These are phyloP conservation scores for Drosophila siamana DNA, from an alignment of 2,888 invertebrate species.

Conservation along the genomic window DNA sequence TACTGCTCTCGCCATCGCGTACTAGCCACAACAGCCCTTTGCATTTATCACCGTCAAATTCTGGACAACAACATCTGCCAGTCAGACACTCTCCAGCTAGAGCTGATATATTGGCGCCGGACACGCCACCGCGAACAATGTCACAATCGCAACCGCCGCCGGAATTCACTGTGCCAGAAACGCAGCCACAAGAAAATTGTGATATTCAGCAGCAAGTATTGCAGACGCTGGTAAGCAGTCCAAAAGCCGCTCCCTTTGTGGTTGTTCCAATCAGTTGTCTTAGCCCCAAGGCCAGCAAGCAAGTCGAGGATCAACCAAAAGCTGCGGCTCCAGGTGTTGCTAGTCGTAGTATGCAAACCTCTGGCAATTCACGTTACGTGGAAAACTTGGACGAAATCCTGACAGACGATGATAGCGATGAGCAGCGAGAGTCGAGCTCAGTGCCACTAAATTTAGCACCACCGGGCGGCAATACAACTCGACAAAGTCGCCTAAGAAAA, in stretches of 20 bases:
- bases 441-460: conserved; percentile 59
- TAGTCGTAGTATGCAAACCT: conserved; percentile 52
- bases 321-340: neutral
- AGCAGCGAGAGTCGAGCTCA: conserved; percentile 30
- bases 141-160: conserved; percentile 11
- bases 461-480: conserved; percentile 21
- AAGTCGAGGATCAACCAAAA: neutral
- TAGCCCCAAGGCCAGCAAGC: conserved; percentile 1
- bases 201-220: conserved; percentile 25
- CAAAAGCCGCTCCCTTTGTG: conserved; percentile 20
- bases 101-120: conserved; percentile 26
- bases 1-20: conserved; percentile 52
- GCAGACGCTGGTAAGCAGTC: conserved; percentile 34
- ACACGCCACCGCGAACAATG: conserved; percentile 47
- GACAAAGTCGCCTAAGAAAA: conserved; percentile 20
- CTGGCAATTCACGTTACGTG: neutral
- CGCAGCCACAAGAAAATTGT: conserved; percentile 51
- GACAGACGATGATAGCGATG: conserved; percentile 69
- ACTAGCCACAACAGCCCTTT: neutral
- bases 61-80: neutral
- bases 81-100: neutral
- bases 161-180: conserved; percentile 60
- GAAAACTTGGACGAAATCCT: conserved; percentile 39
- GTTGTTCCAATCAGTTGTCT: conserved; percentile 41
- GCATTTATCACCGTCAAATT: neutral